phyloP scores from a whole-genome alignment of 2,113 vertebrate genomes.

The Ochotona princeps region DNA sequence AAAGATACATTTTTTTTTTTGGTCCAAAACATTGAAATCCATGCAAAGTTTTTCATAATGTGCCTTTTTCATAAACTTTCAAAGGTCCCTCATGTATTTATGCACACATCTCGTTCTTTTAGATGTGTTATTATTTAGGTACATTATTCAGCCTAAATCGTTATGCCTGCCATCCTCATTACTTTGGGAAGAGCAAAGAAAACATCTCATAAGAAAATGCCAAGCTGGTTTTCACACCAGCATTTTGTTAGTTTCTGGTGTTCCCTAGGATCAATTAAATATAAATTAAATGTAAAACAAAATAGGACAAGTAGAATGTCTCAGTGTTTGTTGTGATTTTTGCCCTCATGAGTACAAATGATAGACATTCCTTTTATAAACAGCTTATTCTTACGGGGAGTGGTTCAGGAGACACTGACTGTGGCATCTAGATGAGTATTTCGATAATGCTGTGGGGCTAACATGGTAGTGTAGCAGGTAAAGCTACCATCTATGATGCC shows the following conservation, averaged over 20 bases:
- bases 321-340: conserved; percentile 32
- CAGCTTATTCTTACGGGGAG: not conserved
- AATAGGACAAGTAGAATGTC: not conserved
- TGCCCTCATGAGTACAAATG: not conserved
- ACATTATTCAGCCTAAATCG: conserved; percentile 5
- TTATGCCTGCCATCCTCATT: conserved; percentile 1
- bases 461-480: too few relatives aligned
- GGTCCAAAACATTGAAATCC: too few relatives aligned
- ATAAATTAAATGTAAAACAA: not conserved
- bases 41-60: too few relatives aligned
- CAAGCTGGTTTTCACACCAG: not conserved
- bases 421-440: not conserved
- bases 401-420: not conserved
- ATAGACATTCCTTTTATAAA: conserved; percentile 35
- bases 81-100: not conserved
- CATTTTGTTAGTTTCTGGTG: conserved; percentile 1
- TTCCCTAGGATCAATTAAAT: not conserved
- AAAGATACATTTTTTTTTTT: too few relatives aligned
- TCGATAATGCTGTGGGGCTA: not conserved
- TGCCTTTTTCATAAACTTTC: too few relatives aligned
- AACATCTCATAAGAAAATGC: not conserved
- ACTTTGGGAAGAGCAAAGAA: not conserved
- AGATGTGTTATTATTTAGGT: too few relatives aligned
- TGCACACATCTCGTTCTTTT: conserved; percentile 30
- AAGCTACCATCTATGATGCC: too few relatives aligned